Evolutionary conservation across 2,888 invertebrate species (phyloP).

Genomic region (Abrostola tripartita): DNA sequence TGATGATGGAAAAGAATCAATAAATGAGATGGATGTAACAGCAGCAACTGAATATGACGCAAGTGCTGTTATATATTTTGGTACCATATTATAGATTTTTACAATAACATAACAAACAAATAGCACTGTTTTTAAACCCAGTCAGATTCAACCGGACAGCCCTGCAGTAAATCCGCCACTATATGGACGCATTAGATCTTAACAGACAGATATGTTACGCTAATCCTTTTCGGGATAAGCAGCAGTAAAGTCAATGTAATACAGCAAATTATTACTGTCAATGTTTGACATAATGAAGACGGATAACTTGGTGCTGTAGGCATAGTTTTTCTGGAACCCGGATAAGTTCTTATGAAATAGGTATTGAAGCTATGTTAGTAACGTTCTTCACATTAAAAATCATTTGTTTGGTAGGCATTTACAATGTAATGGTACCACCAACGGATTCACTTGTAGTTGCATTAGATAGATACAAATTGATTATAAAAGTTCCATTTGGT

Average conservation of each 20-base stretch:
- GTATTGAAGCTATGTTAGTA: background rate
- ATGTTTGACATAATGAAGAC: conserved; percentile 26
- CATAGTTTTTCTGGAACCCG: conserved; percentile 24
- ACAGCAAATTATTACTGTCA: conserved; percentile 40
- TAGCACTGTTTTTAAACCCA: background rate
- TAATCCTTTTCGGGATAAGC: conserved; percentile 40
- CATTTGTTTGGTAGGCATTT: too few species aligned
- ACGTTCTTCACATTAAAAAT: too few species aligned
- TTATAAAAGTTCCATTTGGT: too few species aligned
- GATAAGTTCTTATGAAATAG: conserved; percentile 11
- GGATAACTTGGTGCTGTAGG: conserved; percentile 4
- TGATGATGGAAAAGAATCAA: too few species aligned
- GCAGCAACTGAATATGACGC: too few species aligned
- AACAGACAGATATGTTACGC: conserved; percentile 33
- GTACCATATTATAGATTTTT: too few species aligned
- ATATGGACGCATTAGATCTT: conserved; percentile 33
- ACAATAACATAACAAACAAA: too few species aligned
- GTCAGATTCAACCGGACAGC: conserved; percentile 11
- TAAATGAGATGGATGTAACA: too few species aligned
- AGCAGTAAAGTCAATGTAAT: conserved; percentile 11
- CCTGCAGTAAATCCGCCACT: conserved; percentile 32
- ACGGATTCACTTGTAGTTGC: too few species aligned
- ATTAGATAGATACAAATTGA: too few species aligned
- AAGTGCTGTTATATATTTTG: too few species aligned
- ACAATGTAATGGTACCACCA: too few species aligned